Conservation (phyloP, 2,797 vertebrate genomes). For the Merluccius polli region DNA sequence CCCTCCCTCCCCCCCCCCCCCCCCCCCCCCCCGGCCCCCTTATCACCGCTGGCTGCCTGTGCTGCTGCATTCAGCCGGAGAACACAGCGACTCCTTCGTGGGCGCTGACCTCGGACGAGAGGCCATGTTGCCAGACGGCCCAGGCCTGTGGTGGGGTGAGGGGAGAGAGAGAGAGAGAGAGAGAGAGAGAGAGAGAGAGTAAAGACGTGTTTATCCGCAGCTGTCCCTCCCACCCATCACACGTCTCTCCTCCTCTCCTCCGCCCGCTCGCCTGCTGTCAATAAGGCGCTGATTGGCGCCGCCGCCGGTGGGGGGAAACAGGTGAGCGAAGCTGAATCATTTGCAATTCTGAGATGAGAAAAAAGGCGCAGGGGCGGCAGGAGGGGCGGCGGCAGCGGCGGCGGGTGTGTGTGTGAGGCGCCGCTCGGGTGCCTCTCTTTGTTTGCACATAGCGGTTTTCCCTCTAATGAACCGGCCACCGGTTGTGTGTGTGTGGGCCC, state of each 20-base stretch:
- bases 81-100: constrained; percentile 18
- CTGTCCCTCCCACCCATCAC: constrained; percentile 61
- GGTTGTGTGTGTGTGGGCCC: constrained; percentile 57
- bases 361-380: constrained; percentile 55
- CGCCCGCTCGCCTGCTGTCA: constrained; percentile 61
- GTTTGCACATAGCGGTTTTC: constrained; percentile 76
- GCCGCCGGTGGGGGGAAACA: constrained; percentile 70
- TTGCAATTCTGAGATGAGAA: constrained; percentile 72
- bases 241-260: constrained; percentile 36
- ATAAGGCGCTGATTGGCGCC: constrained; percentile 63
- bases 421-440: constrained; percentile 64
- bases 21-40: too few relatives aligned
- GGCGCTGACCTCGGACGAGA: constrained; percentile 55
- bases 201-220: constrained; percentile 50
- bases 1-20: too few relatives aligned
- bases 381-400: constrained; percentile 8
- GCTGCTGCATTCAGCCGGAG: too few relatives aligned
- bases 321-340: constrained; percentile 70
- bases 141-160: constrained; percentile 29
- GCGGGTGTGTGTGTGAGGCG: constrained; percentile 18
- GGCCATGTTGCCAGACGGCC: constrained; percentile 38
- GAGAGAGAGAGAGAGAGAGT: background rate
- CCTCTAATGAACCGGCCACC: constrained; percentile 68
- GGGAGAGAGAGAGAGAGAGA: background rate
- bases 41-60: too few relatives aligned